Evolutionary conservation across 1,140 invertebrate genomes (phyloP).

Genomic region (Branchinecta lynchi): DNA sequence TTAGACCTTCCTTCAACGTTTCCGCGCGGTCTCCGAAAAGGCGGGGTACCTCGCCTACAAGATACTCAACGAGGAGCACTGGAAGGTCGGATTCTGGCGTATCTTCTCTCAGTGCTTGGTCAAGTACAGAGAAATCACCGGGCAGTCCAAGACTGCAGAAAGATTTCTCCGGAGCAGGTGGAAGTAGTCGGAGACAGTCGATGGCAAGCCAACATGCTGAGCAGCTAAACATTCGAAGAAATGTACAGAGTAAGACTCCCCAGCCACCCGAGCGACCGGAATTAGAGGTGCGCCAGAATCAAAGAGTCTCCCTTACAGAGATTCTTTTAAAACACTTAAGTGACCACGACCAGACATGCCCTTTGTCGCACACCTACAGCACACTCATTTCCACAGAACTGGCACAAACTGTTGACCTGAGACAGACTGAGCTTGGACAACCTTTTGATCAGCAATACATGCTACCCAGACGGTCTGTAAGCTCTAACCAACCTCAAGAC

Average conservation of each 20-base stretch:
- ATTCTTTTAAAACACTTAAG: slow-evolving; percentile 5
- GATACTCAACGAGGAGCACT: slow-evolving; percentile 25
- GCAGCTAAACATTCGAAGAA: slow-evolving; percentile 16
- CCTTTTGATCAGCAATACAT: neutral
- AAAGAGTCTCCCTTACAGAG: neutral
- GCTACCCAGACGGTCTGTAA: neutral
- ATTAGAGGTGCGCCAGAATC: neutral
- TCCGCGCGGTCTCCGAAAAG: slow-evolving; percentile 37
- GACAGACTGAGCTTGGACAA: neutral
- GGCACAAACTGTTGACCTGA: neutral
- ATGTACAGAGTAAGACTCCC: neutral
- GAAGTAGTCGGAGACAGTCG: slow-evolving; percentile 26
- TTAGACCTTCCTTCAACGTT: too few species aligned
- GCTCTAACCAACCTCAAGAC: neutral
- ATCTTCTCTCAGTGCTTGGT: slow-evolving; percentile 70
- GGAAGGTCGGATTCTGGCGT: slow-evolving; percentile 66
- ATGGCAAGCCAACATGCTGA: slow-evolving; percentile 16
- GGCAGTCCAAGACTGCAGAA: slow-evolving; percentile 29
- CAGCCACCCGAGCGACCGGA: neutral
- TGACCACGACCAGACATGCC: neutral
- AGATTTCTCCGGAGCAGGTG: slow-evolving; percentile 14
- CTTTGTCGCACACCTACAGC: neutral
- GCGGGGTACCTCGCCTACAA: neutral
- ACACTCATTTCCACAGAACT: neutral
- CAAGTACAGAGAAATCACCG: slow-evolving; percentile 63